These are phyloP conservation scores for Pygocentrus nattereri DNA, from an alignment of 2,797 vertebrate genomes.

Conservation along the genomic window DNA sequence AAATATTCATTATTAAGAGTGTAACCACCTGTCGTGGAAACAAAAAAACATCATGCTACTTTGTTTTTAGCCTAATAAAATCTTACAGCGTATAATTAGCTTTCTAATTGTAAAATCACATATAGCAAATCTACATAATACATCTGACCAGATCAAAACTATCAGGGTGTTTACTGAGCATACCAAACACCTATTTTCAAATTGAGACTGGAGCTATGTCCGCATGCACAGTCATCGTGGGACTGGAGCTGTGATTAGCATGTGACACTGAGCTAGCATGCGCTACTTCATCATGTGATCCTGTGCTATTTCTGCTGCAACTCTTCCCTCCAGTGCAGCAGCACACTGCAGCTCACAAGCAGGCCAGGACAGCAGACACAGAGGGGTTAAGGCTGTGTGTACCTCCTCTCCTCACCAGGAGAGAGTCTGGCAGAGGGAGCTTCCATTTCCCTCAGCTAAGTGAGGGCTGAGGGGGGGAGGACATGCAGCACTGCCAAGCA, in stretches of 20 bases:
- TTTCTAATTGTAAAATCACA: not conserved
- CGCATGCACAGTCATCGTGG: not conserved
- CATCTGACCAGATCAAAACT: not conserved
- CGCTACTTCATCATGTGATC: slow-evolving; percentile 22
- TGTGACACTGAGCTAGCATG: not conserved
- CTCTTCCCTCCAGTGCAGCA: slow-evolving; percentile 5
- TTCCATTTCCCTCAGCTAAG: slow-evolving; percentile 67
- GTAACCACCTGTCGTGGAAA: too few relatives aligned
- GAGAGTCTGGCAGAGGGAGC: slow-evolving; percentile 70
- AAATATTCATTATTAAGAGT: too few relatives aligned
- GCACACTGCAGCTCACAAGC: not conserved
- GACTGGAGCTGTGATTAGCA: not conserved
- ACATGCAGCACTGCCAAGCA: slow-evolving; percentile 75
- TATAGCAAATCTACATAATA: not conserved
- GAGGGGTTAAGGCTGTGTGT: slow-evolving; percentile 64
- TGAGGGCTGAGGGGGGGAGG: slow-evolving; percentile 61
- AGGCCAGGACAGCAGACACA: slow-evolving; percentile 19
- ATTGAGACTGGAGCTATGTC: not conserved
- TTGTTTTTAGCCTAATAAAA: too few relatives aligned
- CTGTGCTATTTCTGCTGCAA: slow-evolving; percentile 3
- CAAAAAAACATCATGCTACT: too few relatives aligned
- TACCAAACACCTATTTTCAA: not conserved
- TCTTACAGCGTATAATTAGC: too few relatives aligned
- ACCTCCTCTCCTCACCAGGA: slow-evolving; percentile 50
- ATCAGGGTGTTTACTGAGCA: not conserved